phyloP scores from a whole-genome alignment of 1,140 invertebrate species.

The Papilio aristodemus region DNA sequence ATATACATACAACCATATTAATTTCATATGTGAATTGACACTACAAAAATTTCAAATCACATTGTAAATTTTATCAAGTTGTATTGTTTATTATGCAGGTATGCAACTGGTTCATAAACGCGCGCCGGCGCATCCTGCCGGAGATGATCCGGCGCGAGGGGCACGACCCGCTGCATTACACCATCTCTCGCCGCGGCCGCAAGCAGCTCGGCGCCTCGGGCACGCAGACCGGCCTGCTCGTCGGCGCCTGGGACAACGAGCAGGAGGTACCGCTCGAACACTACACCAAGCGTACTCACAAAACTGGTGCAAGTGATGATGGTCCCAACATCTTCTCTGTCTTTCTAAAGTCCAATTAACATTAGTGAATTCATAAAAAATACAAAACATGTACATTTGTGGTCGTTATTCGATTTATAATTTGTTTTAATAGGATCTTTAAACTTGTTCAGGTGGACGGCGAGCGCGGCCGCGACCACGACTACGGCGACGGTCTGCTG shows the following conservation, averaged over 20 bases:
- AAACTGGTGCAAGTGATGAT: too few species aligned
- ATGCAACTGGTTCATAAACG: slow-evolving; percentile 99
- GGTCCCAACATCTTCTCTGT: too few species aligned
- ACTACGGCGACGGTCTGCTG: slow-evolving; percentile 82
- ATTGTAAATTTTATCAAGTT: too few species aligned
- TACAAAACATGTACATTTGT: too few species aligned
- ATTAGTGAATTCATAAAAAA: too few species aligned
- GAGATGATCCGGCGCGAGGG: slow-evolving; percentile 96
- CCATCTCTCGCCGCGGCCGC: slow-evolving; percentile 93
- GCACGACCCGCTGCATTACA: slow-evolving; percentile 94
- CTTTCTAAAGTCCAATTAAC: too few species aligned
- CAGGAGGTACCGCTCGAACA: not conserved
- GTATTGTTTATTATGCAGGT: slow-evolving; percentile 82
- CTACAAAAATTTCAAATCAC: too few species aligned
- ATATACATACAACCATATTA: too few species aligned
- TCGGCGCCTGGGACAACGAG: slow-evolving; percentile 60
- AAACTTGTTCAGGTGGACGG: not conserved
- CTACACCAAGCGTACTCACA: too few species aligned
- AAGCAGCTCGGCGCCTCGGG: slow-evolving; percentile 79
- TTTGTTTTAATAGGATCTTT: too few species aligned
- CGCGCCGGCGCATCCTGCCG: slow-evolving; percentile 92
- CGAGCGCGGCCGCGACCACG: slow-evolving; percentile 78
- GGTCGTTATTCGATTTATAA: too few species aligned
- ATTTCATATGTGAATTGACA: too few species aligned
- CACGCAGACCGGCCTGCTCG: slow-evolving; percentile 39